Evolutionary conservation across 2,888 invertebrate species (phyloP).

Genomic region (Thera britannica): DNA sequence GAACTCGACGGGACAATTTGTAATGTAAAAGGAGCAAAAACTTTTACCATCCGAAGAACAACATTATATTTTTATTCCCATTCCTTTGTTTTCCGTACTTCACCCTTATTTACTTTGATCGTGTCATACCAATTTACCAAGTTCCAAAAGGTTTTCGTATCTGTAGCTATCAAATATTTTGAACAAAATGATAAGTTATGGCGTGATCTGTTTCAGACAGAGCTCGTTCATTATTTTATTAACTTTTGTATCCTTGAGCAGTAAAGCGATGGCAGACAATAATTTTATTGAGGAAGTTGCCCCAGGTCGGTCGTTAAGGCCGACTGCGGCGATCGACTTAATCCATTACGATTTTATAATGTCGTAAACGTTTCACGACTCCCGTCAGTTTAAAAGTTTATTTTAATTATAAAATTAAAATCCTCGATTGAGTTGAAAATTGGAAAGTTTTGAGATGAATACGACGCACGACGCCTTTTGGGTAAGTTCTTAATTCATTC

Average conservation of each 20-base stretch:
- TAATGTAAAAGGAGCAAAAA: slow-evolving; percentile 36
- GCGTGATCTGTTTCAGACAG: slow-evolving; percentile 37
- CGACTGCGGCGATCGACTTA: slow-evolving; percentile 74
- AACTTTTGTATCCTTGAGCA: slow-evolving; percentile 45
- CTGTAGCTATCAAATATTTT: slow-evolving; percentile 20
- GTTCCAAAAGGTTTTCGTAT: slow-evolving; percentile 31
- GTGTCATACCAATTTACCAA: slow-evolving; percentile 39
- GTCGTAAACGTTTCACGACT: slow-evolving; percentile 80
- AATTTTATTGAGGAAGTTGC: slow-evolving; percentile 82
- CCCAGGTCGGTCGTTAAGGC: slow-evolving; percentile 74
- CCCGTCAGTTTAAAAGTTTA: slow-evolving; percentile 68
- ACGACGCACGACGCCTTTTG: slow-evolving; percentile 27
- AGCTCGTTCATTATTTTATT: slow-evolving; percentile 41
- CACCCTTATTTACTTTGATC: slow-evolving; percentile 40
- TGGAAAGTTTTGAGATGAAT: slow-evolving; percentile 39
- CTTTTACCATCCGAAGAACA: slow-evolving; percentile 34
- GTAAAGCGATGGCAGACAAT: slow-evolving; percentile 61
- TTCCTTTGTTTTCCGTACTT: slow-evolving; percentile 43
- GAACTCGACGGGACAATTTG: slow-evolving; percentile 37
- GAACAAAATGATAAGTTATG: slow-evolving; percentile 20
- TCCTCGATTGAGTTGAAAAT: slow-evolving; percentile 42
- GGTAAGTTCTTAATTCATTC: slow-evolving; percentile 30
- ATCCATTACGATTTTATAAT: slow-evolving; percentile 81
- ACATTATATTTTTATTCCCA: slow-evolving; percentile 43
- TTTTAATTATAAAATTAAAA: slow-evolving; percentile 61